Evolutionary conservation across 1,140 invertebrate species (phyloP).

Genomic region (Ostrea edulis): DNA sequence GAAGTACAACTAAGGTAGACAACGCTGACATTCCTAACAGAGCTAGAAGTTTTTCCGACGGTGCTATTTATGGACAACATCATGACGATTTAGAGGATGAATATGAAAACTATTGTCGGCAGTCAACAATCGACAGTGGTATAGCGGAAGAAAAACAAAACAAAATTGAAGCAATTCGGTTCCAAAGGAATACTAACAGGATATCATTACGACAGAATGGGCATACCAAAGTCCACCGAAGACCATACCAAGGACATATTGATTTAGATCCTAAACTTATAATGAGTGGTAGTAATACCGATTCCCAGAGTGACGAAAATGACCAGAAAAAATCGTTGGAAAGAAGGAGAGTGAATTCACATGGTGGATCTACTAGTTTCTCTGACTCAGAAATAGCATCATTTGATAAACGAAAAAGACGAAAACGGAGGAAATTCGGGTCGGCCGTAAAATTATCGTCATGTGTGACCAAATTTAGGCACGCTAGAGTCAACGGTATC

Average conservation of each 20-base stretch:
- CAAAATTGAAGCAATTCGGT: not conserved
- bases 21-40: not conserved
- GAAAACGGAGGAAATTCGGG: not conserved
- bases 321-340: not conserved
- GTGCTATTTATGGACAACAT: not conserved
- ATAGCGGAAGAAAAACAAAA: conserved; percentile 61
- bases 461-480: not conserved
- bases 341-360: not conserved
- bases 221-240: conserved; percentile 41
- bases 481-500: not conserved
- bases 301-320: conserved; percentile 40
- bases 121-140: conserved; percentile 65
- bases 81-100: not conserved
- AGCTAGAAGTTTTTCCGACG: conserved; percentile 11
- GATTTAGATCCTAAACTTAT: conserved; percentile 50
- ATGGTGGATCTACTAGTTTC: conserved; percentile 32
- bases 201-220: conserved; percentile 40
- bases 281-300: conserved; percentile 40
- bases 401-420: not conserved
- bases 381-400: conserved; percentile 49
- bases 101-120: not conserved
- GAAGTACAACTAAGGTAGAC: not conserved
- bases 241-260: conserved; percentile 50
- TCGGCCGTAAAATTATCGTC: not conserved
- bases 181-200: not conserved